phyloP scores from a whole-genome alignment of 2,888 invertebrate genomes.

The Megastigmus dorsalis region DNA sequence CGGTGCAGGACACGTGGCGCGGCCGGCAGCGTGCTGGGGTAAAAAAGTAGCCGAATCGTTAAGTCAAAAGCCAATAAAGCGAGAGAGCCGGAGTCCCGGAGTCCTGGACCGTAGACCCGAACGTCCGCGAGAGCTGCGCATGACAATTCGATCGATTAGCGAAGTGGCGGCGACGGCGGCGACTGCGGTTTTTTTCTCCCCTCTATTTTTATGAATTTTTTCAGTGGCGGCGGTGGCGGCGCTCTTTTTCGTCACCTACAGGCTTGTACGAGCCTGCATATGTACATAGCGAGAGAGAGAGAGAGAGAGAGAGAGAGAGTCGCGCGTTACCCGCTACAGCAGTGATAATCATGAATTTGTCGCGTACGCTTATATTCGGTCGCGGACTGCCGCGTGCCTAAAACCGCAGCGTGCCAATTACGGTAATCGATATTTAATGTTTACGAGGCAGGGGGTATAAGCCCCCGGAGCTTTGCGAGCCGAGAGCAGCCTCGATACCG shows the following conservation, averaged over 20 bases:
- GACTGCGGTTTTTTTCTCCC: neutral
- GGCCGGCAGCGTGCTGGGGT: neutral
- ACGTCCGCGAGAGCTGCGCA: neutral
- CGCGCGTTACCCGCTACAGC: slow-evolving; percentile 45
- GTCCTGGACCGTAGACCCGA: too few species aligned
- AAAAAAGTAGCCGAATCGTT: neutral
- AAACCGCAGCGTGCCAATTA: slow-evolving; percentile 62
- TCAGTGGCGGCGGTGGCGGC: neutral
- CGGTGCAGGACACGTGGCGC: neutral
- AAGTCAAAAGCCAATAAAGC: slow-evolving; percentile 35
- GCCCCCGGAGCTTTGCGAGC: slow-evolving; percentile 4
- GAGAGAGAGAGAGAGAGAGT: too few species aligned
- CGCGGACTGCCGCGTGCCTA: slow-evolving; percentile 3
- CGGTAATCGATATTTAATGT: slow-evolving; percentile 67
- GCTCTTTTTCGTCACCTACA: too few species aligned
- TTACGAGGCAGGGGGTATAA: slow-evolving; percentile 58
- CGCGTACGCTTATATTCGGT: slow-evolving; percentile 36
- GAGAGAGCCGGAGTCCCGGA: neutral
- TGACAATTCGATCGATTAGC: slow-evolving; percentile 31
- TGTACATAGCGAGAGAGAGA: too few species aligned
- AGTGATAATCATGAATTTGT: slow-evolving; percentile 62
- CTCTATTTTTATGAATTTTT: too few species aligned
- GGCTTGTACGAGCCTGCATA: too few species aligned
- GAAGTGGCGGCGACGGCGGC: neutral
- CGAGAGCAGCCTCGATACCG: neutral